Conservation (phyloP, 2,113 vertebrate species). For the Pollachius pollachius region DNA sequence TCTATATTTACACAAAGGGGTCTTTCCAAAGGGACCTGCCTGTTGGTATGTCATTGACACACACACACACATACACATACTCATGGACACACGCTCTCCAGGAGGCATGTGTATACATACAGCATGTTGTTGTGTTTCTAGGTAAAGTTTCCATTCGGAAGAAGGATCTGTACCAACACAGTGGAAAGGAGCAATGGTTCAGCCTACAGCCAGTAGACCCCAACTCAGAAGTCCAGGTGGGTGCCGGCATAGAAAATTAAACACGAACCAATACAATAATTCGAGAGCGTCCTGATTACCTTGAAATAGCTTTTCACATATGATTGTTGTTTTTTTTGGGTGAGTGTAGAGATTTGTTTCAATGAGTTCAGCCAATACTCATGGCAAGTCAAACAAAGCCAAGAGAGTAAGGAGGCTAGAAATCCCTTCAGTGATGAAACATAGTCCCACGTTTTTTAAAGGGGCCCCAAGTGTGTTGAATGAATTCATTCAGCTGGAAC, state of each 20-base stretch:
- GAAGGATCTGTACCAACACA: conserved; percentile 89
- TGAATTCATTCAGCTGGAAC: no score
- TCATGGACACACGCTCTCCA: background rate
- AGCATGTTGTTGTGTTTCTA: conserved; percentile 59
- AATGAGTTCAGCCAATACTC: no score
- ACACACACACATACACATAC: background rate
- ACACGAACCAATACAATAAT: no score
- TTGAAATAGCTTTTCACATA: background rate
- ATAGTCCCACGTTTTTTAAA: no score
- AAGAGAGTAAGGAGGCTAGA: no score
- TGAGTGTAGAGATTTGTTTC: background rate
- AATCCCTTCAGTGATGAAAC: no score
- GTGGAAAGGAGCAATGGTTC: conserved; percentile 93
- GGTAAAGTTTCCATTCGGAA: conserved; percentile 96
- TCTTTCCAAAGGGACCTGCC: conserved; percentile 91
- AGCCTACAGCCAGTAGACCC: conserved; percentile 90
- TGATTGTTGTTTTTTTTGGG: background rate
- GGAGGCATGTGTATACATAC: conserved; percentile 59
- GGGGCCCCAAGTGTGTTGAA: no score
- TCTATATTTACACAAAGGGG: conserved; percentile 95
- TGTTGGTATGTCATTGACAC: conserved; percentile 81
- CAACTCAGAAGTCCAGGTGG: conserved; percentile 98
- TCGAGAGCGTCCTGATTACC: background rate
- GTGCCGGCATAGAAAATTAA: background rate
- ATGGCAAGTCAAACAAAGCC: no score